These are phyloP conservation scores for Drosophila seguyi DNA, from an alignment of 1,140 invertebrate species.

Conservation along the genomic window DNA sequence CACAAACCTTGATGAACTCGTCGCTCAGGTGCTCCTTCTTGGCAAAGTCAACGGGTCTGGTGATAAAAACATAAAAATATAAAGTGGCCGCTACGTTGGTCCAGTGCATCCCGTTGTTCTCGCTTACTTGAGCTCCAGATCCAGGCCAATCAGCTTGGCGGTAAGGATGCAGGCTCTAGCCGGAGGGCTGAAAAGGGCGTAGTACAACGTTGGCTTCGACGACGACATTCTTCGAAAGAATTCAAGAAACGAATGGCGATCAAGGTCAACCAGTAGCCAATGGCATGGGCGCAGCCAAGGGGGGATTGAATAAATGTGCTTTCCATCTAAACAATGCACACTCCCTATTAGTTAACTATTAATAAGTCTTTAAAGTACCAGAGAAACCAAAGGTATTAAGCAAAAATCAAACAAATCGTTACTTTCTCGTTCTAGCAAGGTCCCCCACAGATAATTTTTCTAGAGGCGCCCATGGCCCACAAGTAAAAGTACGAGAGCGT, in stretches of 20 bases:
- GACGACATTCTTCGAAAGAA: slow-evolving; percentile 48
- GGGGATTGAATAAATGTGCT: not conserved
- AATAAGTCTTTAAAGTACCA: too few species aligned
- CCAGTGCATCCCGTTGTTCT: too few species aligned
- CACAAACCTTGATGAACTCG: slow-evolving; percentile 69
- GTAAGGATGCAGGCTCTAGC: slow-evolving; percentile 85
- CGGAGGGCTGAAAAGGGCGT: slow-evolving; percentile 86
- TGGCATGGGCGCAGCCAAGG: not conserved
- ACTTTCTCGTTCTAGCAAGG: not conserved
- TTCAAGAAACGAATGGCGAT: slow-evolving; percentile 30
- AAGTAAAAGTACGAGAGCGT: slow-evolving; percentile 6
- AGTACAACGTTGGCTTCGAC: slow-evolving; percentile 85
- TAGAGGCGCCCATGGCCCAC: not conserved
- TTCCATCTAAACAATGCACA: not conserved
- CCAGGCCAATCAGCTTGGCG: slow-evolving; percentile 85
- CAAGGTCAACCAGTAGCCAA: slow-evolving; percentile 18
- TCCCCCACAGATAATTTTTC: not conserved
- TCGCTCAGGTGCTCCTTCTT: slow-evolving; percentile 72
- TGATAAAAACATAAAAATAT: not conserved
- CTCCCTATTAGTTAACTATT: not conserved
- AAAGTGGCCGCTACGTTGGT: not conserved
- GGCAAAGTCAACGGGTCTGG: slow-evolving; percentile 71
- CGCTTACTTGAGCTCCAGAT: slow-evolving; percentile 85
- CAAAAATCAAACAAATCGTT: not conserved
- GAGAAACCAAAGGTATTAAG: not conserved